A percentile compares a stretch with the other conserved stretches of the same genome.
Conservation (phyloP, 2,113 vertebrate genomes). For the Heterotilapia buettikoferi region DNA sequence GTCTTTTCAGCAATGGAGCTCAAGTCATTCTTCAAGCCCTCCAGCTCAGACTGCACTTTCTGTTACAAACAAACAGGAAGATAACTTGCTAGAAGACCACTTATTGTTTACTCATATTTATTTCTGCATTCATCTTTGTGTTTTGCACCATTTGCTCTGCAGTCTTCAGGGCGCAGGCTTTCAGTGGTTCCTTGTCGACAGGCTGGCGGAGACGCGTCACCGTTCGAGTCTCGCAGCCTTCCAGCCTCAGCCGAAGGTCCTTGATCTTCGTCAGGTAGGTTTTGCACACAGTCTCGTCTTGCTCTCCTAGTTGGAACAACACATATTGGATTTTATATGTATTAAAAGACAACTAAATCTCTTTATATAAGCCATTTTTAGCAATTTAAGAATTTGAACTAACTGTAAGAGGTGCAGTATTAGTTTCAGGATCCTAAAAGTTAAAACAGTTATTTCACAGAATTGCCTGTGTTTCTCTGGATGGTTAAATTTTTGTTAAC, state of each 20-base stretch:
- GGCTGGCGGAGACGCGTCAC: conserved; percentile 80
- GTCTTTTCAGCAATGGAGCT: conserved; percentile 75
- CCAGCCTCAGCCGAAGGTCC: conserved; percentile 85
- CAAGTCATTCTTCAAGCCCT: conserved; percentile 82
- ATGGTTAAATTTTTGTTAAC: neutral
- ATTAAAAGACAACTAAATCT: neutral
- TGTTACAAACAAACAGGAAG: conserved; percentile 20
- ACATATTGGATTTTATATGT: neutral
- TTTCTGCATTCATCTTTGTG: neutral
- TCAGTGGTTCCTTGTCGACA: conserved; percentile 78
- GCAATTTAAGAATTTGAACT: neutral
- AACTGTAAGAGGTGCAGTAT: neutral
- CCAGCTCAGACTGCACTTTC: conserved; percentile 89
- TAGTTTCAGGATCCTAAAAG: neutral
- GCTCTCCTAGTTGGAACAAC: conserved; percentile 73
- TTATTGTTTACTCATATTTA: neutral
- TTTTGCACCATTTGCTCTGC: conserved; percentile 79
- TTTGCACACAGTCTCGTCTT: conserved; percentile 83
- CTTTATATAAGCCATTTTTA: neutral
- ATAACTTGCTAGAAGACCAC: rapidly evolving
- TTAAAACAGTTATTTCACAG: neutral
- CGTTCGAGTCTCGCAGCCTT: conserved; percentile 82
- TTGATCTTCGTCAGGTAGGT: conserved; percentile 85
- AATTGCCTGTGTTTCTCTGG: neutral
- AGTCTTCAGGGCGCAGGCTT: conserved; percentile 81